phyloP scores from a whole-genome alignment of 2,888 invertebrate genomes.

The Himalopsyche tibetana region DNA sequence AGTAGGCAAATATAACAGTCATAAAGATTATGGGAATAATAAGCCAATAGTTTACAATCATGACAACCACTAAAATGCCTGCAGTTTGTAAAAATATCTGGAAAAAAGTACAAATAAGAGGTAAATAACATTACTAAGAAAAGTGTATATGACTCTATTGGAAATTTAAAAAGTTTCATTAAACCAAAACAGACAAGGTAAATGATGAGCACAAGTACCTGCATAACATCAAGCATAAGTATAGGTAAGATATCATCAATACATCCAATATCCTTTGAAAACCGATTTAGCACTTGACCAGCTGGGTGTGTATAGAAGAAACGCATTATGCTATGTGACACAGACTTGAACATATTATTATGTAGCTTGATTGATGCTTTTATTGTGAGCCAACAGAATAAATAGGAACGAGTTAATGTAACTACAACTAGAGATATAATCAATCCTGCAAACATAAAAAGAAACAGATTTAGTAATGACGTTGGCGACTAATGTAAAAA shows the following conservation, averaged over 20 bases:
- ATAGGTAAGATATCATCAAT: constrained; percentile 86
- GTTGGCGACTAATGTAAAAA: too few relatives aligned
- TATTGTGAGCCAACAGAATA: constrained; percentile 86
- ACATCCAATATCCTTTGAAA: constrained; percentile 89
- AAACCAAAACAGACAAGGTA: background rate
- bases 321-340: constrained; percentile 85
- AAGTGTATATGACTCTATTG: too few relatives aligned
- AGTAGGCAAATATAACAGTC: constrained; percentile 78
- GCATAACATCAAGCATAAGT: constrained; percentile 81
- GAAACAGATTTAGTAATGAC: background rate
- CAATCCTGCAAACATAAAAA: constrained; percentile 52
- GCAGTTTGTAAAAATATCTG: constrained; percentile 49
- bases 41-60: constrained; percentile 45
- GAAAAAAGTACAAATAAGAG: constrained; percentile 2
- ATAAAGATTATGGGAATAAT: constrained; percentile 74
- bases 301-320: constrained; percentile 92
- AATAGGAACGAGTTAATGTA: constrained; percentile 76
- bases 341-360: constrained; percentile 85
- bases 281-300: constrained; percentile 88
- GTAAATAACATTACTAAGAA: background rate
- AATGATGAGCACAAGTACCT: constrained; percentile 69
- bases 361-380: constrained; percentile 85
- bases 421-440: constrained; percentile 66
- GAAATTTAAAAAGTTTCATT: background rate
- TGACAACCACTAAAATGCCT: constrained; percentile 52